phyloP scores from a whole-genome alignment of 2,888 invertebrate species.

The Calameuta pallipes region DNA sequence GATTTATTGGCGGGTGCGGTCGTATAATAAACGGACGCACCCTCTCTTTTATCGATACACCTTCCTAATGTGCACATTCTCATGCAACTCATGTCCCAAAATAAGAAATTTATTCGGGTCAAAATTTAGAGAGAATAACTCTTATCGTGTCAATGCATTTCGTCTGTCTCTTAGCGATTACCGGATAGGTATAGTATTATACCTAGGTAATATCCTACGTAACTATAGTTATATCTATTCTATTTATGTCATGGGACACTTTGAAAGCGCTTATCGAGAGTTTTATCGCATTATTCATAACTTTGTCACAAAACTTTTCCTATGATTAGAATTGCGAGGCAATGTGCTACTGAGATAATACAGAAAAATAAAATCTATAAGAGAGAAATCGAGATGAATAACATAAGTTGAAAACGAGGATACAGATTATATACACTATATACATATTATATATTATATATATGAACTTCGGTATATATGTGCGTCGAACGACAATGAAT shows the following conservation, averaged over 20 bases:
- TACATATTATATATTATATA: neutral
- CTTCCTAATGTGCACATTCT: neutral
- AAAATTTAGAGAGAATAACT: neutral
- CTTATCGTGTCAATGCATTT: neutral
- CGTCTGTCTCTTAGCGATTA: neutral
- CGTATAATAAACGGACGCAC: neutral
- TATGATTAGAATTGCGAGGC: neutral
- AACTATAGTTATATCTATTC: neutral
- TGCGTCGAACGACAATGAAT: slow-evolving; percentile 8
- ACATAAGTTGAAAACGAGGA: slow-evolving; percentile 5
- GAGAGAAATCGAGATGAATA: slow-evolving; percentile 7
- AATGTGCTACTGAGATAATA: neutral
- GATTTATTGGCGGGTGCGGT: neutral
- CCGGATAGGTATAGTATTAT: neutral
- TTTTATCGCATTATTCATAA: neutral
- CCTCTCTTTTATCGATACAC: neutral
- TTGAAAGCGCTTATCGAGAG: neutral
- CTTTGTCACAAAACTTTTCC: neutral
- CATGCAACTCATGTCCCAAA: neutral
- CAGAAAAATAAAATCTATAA: neutral
- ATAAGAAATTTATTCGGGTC: neutral
- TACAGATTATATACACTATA: slow-evolving; percentile 12
- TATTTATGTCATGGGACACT: neutral
- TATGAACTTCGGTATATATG: slow-evolving; percentile 2
- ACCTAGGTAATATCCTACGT: neutral